phyloP scores from a whole-genome alignment of 2,113 vertebrate species.

The Phrynosoma blainvillii region DNA sequence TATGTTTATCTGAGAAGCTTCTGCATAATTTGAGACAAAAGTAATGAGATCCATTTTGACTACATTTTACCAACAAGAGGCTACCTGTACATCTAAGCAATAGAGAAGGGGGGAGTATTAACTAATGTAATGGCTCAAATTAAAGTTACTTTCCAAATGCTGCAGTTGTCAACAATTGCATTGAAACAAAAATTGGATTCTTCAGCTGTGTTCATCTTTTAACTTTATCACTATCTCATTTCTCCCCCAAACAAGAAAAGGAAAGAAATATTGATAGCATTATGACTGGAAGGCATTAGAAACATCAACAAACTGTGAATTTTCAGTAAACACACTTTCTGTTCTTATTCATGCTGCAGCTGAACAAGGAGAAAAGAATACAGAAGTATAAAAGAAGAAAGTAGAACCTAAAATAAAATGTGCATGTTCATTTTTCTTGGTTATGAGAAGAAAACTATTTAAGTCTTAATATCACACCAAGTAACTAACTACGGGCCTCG shows the following conservation, averaged over 20 bases:
- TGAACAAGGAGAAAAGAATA: neutral
- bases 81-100: constrained; percentile 7
- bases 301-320: neutral
- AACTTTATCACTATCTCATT: neutral
- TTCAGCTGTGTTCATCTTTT: neutral
- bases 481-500: neutral
- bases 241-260: neutral
- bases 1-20: neutral
- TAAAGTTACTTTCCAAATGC: neutral
- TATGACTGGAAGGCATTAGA: constrained; percentile 1
- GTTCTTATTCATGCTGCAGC: constrained; percentile 13
- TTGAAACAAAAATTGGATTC: constrained; percentile 12
- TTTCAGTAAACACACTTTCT: constrained; percentile 24
- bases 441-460: neutral
- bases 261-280: constrained; percentile 15
- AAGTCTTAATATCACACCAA: fast-evolving
- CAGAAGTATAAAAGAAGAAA: neutral
- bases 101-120: no score
- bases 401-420: neutral
- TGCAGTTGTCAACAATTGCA: neutral
- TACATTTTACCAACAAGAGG: neutral
- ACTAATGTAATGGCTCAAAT: neutral
- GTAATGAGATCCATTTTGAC: constrained; percentile 14
- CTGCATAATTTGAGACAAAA: constrained; percentile 21
- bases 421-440: neutral